phyloP scores from a whole-genome alignment of 1,140 invertebrate genomes.

The Apis laboriosa region DNA sequence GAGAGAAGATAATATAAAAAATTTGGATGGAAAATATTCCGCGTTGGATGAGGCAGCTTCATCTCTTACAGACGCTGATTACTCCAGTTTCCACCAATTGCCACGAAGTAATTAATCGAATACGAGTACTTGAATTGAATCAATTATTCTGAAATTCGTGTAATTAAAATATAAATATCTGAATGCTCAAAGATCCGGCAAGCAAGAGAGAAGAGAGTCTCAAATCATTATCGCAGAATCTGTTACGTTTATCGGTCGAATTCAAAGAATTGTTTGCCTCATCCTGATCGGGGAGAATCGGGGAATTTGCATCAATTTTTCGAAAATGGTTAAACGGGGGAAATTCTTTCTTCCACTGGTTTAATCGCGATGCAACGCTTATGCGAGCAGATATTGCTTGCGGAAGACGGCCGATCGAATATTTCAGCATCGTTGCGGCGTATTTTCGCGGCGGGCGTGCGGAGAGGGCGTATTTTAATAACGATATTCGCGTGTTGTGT shows the following conservation, averaged over 20 bases:
- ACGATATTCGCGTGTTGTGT: slow-evolving; percentile 32
- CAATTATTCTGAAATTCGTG: too few relatives aligned
- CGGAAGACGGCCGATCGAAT: background rate
- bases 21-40: too few relatives aligned
- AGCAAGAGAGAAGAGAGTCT: too few relatives aligned
- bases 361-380: background rate
- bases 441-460: background rate
- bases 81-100: too few relatives aligned
- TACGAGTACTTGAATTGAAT: too few relatives aligned
- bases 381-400: background rate
- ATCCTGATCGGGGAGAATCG: background rate
- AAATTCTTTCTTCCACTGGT: background rate
- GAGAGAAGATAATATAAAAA: too few relatives aligned
- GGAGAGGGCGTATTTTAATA: slow-evolving; percentile 24
- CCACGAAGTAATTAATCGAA: too few relatives aligned
- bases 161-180: too few relatives aligned
- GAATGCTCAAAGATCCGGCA: background rate
- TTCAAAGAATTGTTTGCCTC: background rate
- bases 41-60: too few relatives aligned
- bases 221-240: too few relatives aligned
- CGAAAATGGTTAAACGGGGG: background rate
- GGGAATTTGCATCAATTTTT: background rate
- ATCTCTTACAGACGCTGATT: too few relatives aligned
- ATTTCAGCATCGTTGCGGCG: background rate
- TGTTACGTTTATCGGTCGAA: background rate